phyloP scores from a whole-genome alignment of 2,797 vertebrate species.

The Liasis olivaceus region DNA sequence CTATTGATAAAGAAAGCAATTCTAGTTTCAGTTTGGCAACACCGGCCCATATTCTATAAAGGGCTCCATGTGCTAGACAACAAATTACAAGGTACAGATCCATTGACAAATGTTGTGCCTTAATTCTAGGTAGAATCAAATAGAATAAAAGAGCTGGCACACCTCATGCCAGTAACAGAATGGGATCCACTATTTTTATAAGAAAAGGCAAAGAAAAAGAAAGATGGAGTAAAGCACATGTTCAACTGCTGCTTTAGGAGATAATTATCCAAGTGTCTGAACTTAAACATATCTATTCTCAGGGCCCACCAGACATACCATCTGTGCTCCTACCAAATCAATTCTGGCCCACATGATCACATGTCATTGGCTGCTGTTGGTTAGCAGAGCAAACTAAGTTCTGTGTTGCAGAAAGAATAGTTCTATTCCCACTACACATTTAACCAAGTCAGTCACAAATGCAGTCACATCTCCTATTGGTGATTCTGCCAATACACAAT shows the following conservation, averaged over 20 bases:
- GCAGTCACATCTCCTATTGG: not conserved
- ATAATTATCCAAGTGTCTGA: not conserved
- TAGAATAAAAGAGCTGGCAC: not conserved
- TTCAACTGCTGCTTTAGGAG: not conserved
- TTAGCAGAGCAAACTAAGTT: not conserved
- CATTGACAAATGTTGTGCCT: not conserved
- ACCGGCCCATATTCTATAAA: not conserved
- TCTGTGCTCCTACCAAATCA: not conserved
- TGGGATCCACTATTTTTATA: not conserved
- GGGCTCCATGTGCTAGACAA: not conserved
- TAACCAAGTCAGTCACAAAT: not conserved
- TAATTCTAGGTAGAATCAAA: not conserved
- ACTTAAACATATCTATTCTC: not conserved
- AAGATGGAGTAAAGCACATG: not conserved
- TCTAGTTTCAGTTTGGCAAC: not conserved
- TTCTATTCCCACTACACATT: not conserved
- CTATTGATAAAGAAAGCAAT: not conserved
- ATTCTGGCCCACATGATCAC: not conserved
- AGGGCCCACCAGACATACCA: not conserved
- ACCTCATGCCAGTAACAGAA: not conserved
- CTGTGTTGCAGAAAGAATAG: not conserved
- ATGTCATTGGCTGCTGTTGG: not conserved
- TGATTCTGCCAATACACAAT: not conserved
- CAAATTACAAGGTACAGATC: not conserved
- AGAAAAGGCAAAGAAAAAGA: not conserved